phyloP scores from a whole-genome alignment of 2,888 invertebrate species.

The Andrena bucephala region DNA sequence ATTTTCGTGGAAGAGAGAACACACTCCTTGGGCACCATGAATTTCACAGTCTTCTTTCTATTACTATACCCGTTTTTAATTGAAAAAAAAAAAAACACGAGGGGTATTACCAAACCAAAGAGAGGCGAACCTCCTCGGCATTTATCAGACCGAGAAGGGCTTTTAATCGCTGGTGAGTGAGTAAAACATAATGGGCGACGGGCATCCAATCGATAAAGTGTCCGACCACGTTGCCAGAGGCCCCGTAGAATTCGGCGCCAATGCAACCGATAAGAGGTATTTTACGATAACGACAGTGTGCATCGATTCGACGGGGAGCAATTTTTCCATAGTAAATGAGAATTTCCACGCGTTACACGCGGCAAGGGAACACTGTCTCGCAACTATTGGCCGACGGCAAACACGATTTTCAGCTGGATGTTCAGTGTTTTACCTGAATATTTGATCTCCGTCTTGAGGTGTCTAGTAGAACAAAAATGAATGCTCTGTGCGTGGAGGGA shows the following conservation, averaged over 20 bases:
- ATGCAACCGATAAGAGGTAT: slow-evolving; percentile 39
- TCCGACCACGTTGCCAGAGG: slow-evolving; percentile 1
- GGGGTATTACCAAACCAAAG: not conserved
- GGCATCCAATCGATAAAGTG: slow-evolving; percentile 53
- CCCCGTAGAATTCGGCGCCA: slow-evolving; percentile 39
- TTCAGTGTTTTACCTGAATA: too few species aligned
- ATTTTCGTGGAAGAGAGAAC: not conserved
- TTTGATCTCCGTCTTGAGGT: too few species aligned
- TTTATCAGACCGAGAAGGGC: slow-evolving; percentile 36
- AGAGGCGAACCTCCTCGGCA: not conserved
- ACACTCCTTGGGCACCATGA: not conserved
- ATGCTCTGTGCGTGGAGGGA: too few species aligned
- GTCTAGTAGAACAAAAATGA: too few species aligned
- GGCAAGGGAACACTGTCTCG: too few species aligned
- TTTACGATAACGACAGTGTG: slow-evolving; percentile 18
- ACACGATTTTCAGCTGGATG: too few species aligned
- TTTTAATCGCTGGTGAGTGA: slow-evolving; percentile 51
- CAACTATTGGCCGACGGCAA: too few species aligned
- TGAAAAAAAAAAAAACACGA: not conserved
- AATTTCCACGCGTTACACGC: too few species aligned
- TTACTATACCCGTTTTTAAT: not conserved
- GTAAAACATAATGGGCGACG: slow-evolving; percentile 46
- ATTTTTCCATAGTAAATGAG: not conserved
- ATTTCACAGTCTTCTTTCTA: not conserved
- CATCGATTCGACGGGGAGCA: slow-evolving; percentile 17